Evolutionary conservation across 2,888 invertebrate genomes (phyloP).

Genomic region (Spicauda simplicius): DNA sequence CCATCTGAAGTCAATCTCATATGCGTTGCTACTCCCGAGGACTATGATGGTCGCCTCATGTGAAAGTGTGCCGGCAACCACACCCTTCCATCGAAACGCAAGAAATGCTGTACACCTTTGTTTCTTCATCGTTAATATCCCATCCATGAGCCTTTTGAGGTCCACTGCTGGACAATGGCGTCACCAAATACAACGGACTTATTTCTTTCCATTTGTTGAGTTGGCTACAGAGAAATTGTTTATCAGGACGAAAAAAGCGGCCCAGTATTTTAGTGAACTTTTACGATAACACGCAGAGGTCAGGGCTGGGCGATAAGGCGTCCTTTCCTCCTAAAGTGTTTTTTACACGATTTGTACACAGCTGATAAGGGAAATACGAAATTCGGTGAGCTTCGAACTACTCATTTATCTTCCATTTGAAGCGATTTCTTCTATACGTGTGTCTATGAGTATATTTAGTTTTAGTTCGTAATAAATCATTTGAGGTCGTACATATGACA

Average conservation of each 20-base stretch:
- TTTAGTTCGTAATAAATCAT: no score
- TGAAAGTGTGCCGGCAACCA: no score
- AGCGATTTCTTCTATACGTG: not conserved
- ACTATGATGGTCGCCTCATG: no score
- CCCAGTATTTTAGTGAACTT: conserved; percentile 46
- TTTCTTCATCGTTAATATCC: no score
- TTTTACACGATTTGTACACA: conserved; percentile 39
- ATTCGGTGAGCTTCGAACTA: conserved; percentile 15
- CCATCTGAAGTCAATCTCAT: no score
- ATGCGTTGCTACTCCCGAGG: no score
- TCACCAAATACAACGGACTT: not conserved
- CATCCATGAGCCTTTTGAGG: no score
- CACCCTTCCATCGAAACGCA: no score
- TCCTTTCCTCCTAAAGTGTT: conserved; percentile 43
- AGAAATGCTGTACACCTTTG: no score
- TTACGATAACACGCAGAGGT: conserved; percentile 48
- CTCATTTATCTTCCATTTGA: conserved; percentile 2
- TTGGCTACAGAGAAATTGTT: conserved; percentile 40
- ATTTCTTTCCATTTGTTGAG: not conserved
- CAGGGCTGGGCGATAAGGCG: conserved; percentile 49
- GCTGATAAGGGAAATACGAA: conserved; percentile 39
- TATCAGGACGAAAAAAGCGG: conserved; percentile 46
- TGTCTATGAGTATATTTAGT: no score
- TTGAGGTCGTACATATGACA: no score
- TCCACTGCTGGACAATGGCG: no score